Base-by-base conservation (phyloP, 2,797 vertebrate genomes). In the Chaetophractus vellerosus region DNA sequence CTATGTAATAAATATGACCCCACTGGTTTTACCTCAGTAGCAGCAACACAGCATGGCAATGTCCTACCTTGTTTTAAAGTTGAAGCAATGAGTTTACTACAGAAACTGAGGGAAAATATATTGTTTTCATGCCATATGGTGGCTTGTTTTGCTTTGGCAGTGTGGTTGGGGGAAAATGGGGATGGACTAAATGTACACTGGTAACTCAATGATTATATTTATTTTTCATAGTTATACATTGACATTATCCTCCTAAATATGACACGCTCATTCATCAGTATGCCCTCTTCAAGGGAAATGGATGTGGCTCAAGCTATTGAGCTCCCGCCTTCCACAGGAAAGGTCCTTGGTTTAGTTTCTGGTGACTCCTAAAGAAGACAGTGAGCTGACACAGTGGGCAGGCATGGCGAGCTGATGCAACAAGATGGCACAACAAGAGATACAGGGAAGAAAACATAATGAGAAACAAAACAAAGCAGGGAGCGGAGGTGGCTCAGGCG, bases 1-100 rank as follows among this genome's bases (percentile, higher is more conserved):
- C 14, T 91, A 52, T 6, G 15, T 91, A 93, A 96, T 79, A 63
- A 90, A 36, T 85, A 12, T 76, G 9, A 80, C 4, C 10, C 23
- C 24, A 76, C 88, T 38, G 36, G 24, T 61, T 91, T 93, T 48
- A 92, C 10, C 71, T 90, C 55, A 74, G 2, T 78, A 88, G 84
- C 7, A 85, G 8, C 23, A 63, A 82, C 11, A 85, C 3, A 31
- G 36, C 82, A 5, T 1, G 5, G 19, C 1, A 84, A 18, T 48
- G 15, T 15, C 8, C 4, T 80, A 14, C 3, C 11, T 80, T 61
- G 26, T 61, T 55, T 75, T 18, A 82, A 69, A 88, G 33, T n/a
- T 66, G 41, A 92, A 26, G 28, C 18, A 64, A 55, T 57, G 6
- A 72, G 7, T 83, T 79, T 91, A 12, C 9, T 74, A 50, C 16